Evolutionary conservation across 2,113 vertebrate species (phyloP).

Genomic region (Sclerurus mexicanus): DNA sequence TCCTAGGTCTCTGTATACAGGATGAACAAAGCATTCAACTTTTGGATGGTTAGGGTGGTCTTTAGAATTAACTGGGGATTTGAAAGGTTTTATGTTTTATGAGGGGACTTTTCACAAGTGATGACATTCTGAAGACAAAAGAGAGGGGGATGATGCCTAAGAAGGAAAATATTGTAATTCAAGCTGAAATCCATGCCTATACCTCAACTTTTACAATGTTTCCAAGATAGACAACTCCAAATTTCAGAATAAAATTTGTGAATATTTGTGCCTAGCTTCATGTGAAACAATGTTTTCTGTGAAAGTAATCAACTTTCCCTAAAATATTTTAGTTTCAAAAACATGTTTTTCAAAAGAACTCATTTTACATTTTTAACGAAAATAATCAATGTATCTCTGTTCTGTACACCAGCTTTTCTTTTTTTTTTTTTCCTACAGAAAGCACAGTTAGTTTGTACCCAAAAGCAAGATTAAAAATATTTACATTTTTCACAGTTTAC

Average conservation of each 20-base stretch:
- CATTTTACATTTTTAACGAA: not conserved
- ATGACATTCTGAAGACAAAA: not conserved
- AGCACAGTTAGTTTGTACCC: not conserved
- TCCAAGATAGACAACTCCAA: not conserved
- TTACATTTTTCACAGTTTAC: not conserved
- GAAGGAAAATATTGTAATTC: not conserved
- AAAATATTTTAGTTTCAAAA: not conserved
- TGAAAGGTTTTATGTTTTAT: not conserved
- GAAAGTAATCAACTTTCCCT: not conserved
- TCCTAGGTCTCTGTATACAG: not conserved
- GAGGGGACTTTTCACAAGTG: not conserved
- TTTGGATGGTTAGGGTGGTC: not conserved
- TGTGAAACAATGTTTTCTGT: not conserved
- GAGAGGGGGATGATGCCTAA: not conserved
- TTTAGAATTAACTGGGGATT: not conserved
- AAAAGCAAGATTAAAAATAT: not conserved
- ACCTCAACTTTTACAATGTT: not conserved
- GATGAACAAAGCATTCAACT: not conserved
- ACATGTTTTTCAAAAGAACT: not conserved
- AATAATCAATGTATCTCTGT: not conserved
- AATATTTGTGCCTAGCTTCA: not conserved
- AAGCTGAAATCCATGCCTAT: not conserved
- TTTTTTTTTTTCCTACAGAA: not conserved
- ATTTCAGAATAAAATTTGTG: not conserved
- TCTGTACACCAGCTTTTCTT: accelerated